A percentile compares a stretch with the other conserved stretches of the same genome.
These are phyloP conservation scores for Nematopogon swammerdamellus DNA, from an alignment of 2,888 invertebrate species.

Conservation along the genomic window DNA sequence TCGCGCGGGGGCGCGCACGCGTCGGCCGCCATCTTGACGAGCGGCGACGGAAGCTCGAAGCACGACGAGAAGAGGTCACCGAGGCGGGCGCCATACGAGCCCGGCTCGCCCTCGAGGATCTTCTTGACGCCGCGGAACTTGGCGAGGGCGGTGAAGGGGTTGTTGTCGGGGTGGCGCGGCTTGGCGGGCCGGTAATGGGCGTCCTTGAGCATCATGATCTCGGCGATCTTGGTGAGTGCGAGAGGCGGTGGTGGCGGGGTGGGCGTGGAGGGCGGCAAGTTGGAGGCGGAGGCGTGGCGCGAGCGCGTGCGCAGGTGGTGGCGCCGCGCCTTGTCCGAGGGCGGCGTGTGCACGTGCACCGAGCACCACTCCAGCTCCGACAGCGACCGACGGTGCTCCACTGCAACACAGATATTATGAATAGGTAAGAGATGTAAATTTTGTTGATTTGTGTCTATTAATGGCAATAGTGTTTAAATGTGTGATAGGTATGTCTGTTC, in stretches of 20 bases:
- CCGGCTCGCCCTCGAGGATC: slow-evolving; percentile 64
- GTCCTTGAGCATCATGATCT: slow-evolving; percentile 83
- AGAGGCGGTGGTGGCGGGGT: slow-evolving; percentile 31
- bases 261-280: slow-evolving; percentile 17
- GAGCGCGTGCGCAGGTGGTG: slow-evolving; percentile 14
- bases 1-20: slow-evolving; percentile 13
- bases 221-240: slow-evolving; percentile 68
- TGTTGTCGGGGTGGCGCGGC: slow-evolving; percentile 40
- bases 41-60: slow-evolving; percentile 72
- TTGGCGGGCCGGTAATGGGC: slow-evolving; percentile 66
- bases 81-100: slow-evolving; percentile 35
- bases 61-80: slow-evolving; percentile 70
- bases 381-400: slow-evolving; percentile 68
- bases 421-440: too few species aligned
- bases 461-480: too few species aligned
- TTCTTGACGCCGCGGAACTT: slow-evolving; percentile 79
- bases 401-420: slow-evolving; percentile 27
- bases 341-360: slow-evolving; percentile 56
- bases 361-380: slow-evolving; percentile 66
- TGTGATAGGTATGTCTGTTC: too few species aligned
- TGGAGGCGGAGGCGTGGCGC: slow-evolving; percentile 22
- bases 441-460: too few species aligned
- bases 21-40: slow-evolving; percentile 21
- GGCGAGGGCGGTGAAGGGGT: slow-evolving; percentile 72
- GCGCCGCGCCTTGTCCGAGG: slow-evolving; percentile 29